A percentile compares a stretch with the other conserved stretches of the same genome.
phyloP scores from a whole-genome alignment of 1,140 invertebrate species.

The Drosophila arawakana region DNA sequence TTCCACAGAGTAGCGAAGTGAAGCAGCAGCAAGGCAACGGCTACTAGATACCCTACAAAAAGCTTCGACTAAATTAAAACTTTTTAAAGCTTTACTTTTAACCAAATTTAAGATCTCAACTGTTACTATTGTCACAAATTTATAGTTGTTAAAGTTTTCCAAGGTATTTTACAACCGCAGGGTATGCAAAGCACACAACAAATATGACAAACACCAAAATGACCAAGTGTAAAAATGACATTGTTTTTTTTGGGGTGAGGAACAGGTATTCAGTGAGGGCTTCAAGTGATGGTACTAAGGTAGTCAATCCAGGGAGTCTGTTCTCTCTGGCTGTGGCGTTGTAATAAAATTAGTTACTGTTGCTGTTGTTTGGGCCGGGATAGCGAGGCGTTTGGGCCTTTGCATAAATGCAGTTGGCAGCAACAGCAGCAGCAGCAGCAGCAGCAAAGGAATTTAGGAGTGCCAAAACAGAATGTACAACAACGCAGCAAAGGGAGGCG shows the following conservation, averaged over 20 bases:
- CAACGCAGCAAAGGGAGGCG: slow-evolving; percentile 33
- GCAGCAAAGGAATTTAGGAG: slow-evolving; percentile 75
- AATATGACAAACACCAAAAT: slow-evolving; percentile 60
- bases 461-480: slow-evolving; percentile 65
- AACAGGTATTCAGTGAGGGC: neutral
- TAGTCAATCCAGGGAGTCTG: slow-evolving; percentile 5
- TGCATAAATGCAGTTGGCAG: slow-evolving; percentile 77
- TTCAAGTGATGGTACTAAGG: neutral
- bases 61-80: neutral
- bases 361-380: slow-evolving; percentile 44
- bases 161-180: neutral
- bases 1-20: slow-evolving; percentile 50
- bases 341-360: slow-evolving; percentile 69
- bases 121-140: no score
- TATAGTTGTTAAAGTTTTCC: no score
- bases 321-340: slow-evolving; percentile 66
- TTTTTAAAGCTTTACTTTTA: no score
- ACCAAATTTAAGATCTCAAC: no score
- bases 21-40: neutral
- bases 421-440: neutral
- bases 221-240: slow-evolving; percentile 79
- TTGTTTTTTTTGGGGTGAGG: slow-evolving; percentile 54
- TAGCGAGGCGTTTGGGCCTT: slow-evolving; percentile 24
- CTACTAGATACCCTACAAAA: neutral
- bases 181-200: slow-evolving; percentile 13